These are phyloP conservation scores for Connochaetes taurinus DNA, from an alignment of 2,113 vertebrate genomes.

Conservation along the genomic window DNA sequence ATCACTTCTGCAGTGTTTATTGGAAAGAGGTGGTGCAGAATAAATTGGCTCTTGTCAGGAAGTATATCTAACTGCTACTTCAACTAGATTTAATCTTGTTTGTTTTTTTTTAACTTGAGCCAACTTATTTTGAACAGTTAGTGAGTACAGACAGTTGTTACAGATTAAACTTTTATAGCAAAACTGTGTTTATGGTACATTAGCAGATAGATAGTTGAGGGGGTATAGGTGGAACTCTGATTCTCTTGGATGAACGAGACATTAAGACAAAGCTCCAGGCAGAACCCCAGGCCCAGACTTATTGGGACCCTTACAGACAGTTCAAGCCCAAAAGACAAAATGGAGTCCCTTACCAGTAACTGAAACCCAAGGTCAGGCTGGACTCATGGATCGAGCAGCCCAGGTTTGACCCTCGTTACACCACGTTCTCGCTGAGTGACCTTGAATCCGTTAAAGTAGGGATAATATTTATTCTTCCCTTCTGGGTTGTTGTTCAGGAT, in stretches of 20 bases:
- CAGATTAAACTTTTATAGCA: slow-evolving; percentile 36
- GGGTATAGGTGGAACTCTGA: neutral
- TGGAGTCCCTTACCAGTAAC: neutral
- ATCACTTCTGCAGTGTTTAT: slow-evolving; percentile 32
- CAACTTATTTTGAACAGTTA: slow-evolving; percentile 45
- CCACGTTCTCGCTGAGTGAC: neutral
- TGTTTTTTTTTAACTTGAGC: slow-evolving; percentile 40
- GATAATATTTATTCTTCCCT: neutral
- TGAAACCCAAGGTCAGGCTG: neutral
- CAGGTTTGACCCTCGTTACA: neutral
- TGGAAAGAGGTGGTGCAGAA: slow-evolving; percentile 49
- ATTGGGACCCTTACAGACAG: neutral
- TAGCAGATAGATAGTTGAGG: neutral
- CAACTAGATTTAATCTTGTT: neutral
- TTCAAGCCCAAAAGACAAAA: neutral
- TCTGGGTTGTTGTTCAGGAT: neutral
- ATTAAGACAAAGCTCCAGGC: neutral
- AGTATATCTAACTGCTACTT: slow-evolving; percentile 45
- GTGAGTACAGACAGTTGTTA: slow-evolving; percentile 7
- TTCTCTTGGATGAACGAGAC: neutral
- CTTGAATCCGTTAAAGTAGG: neutral
- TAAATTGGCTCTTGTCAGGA: slow-evolving; percentile 1
- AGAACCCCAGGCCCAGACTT: neutral
- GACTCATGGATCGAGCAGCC: neutral
- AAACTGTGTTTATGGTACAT: neutral